Evolutionary conservation across 2,888 invertebrate genomes (phyloP), one percentile per base, ranked within the genome.

Genomic region (Limenitis arthemis): DNA sequence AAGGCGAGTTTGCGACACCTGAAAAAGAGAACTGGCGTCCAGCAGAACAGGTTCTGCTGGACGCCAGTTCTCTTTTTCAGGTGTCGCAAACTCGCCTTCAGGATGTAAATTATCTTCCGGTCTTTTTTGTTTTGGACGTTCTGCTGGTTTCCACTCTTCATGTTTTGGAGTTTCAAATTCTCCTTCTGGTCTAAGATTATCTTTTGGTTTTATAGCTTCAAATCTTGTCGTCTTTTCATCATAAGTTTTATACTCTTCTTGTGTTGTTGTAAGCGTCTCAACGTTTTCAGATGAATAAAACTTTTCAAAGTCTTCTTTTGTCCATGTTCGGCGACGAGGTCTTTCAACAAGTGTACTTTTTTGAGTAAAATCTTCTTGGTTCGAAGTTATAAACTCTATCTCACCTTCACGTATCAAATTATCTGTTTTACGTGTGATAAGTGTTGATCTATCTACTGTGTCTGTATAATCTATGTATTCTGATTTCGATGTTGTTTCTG

Each of bases 301-400:
- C 68, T 91, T 92, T 59, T 93, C 91, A 20, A 90, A 88, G 64
- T 92, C 91, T 73, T 92, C 91, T 67, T 92, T 91, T 0, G 91
- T 91, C 89, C 91, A 92, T 0, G 92, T 91, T 44, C 91, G 85
- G 61, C 91, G 86, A 51, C 91, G 86, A 12, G 89, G 89, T 52
- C 89, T 87, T 64, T 89, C 88, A n/a, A 89, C 72, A 11, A 85
- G 79, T 7, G 86, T 75, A 12, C 75, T 74, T 68, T 91, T 91
- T 65, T 90, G 87, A 1, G 89, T 87, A 59, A 86, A 92, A 56
- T 91, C 91, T 51, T 87, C 79, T 63, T 89, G 88, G 54, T 89
- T 88, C 1, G 91, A 91, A 9, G 91, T 91, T 43, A 90, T 84
- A 66, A 91, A 91, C 36, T 88, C 88, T 73, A 91, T 91, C 68